Conservation (phyloP, 1,140 invertebrate species). For the Drosophila suzukii region DNA sequence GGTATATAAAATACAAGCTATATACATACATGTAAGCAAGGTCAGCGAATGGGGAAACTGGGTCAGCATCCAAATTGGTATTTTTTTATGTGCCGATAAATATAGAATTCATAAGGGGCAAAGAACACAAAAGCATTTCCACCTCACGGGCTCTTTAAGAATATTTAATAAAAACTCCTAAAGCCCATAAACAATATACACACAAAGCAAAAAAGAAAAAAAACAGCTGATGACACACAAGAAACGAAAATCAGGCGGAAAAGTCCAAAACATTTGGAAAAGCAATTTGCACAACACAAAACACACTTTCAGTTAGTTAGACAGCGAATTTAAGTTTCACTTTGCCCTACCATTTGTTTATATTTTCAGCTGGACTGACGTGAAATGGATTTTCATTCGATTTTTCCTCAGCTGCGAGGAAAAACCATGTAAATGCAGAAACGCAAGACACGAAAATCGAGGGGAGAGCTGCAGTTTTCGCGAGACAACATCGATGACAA, state of each 20-base stretch:
- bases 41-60: slow-evolving; percentile 59
- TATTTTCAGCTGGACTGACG: slow-evolving; percentile 42
- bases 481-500: slow-evolving; percentile 71
- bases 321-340: slow-evolving; percentile 8
- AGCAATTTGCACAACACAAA: slow-evolving; percentile 23
- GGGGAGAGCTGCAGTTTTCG: slow-evolving; percentile 40
- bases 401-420: slow-evolving; percentile 39
- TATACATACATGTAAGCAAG: slow-evolving; percentile 46
- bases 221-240: slow-evolving; percentile 66
- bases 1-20: slow-evolving; percentile 13
- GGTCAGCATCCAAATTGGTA: slow-evolving; percentile 70
- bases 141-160: not conserved
- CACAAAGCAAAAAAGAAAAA: slow-evolving; percentile 33
- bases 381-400: slow-evolving; percentile 50
- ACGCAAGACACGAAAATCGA: slow-evolving; percentile 27
- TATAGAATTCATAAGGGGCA: slow-evolving; percentile 32
- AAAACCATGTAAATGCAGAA: slow-evolving; percentile 68
- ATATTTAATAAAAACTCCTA: not conserved
- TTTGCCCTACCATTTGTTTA: slow-evolving; percentile 71
- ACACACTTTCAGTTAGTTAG: slow-evolving; percentile 10
- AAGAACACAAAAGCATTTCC: not conserved
- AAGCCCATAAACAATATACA: slow-evolving; percentile 32
- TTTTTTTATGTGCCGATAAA: slow-evolving; percentile 40
- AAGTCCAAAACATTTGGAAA: slow-evolving; percentile 30
- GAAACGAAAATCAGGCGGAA: slow-evolving; percentile 33